Percentiles rank a stretch among this genome's conserved stretches.
Conservation (phyloP, 2,888 invertebrate genomes). For the Chloroclystis v-ata region DNA sequence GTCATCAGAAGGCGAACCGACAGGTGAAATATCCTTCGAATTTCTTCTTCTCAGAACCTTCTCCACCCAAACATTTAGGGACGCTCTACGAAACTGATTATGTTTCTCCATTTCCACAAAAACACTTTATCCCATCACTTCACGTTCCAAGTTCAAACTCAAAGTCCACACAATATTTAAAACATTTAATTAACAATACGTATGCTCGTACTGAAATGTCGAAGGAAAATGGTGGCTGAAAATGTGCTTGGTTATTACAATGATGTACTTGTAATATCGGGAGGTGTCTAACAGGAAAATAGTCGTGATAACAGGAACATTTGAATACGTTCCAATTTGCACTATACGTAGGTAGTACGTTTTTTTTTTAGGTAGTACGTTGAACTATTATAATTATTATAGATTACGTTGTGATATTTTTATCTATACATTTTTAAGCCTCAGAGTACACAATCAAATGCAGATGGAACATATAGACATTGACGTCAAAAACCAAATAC, state of each 20-base stretch:
- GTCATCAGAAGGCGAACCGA: slow-evolving; percentile 48
- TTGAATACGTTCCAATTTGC: slow-evolving; percentile 33
- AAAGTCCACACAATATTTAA: background rate
- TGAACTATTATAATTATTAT: background rate
- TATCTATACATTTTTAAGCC: too few relatives aligned
- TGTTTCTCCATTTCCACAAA: slow-evolving; percentile 23
- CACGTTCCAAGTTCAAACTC: background rate
- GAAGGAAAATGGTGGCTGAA: slow-evolving; percentile 69
- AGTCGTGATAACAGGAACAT: slow-evolving; percentile 56
- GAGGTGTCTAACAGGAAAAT: slow-evolving; percentile 59
- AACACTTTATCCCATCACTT: slow-evolving; percentile 17
- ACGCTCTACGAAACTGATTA: slow-evolving; percentile 43
- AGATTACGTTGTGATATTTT: too few relatives aligned
- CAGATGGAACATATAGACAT: too few relatives aligned
- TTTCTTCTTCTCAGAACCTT: slow-evolving; percentile 47
- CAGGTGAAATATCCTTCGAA: slow-evolving; percentile 31
- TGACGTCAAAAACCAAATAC: too few relatives aligned
- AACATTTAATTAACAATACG: slow-evolving; percentile 44
- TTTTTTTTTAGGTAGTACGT: background rate
- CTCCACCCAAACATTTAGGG: slow-evolving; percentile 49
- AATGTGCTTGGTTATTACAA: slow-evolving; percentile 42
- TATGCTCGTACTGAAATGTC: slow-evolving; percentile 58
- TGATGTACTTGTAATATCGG: slow-evolving; percentile 51
- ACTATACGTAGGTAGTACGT: background rate
- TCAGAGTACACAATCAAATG: too few relatives aligned